Evolutionary conservation across 1,140 invertebrate species (phyloP), one percentile per base, ranked within the genome.

Genomic region (Ctenoplectra terminalis): DNA sequence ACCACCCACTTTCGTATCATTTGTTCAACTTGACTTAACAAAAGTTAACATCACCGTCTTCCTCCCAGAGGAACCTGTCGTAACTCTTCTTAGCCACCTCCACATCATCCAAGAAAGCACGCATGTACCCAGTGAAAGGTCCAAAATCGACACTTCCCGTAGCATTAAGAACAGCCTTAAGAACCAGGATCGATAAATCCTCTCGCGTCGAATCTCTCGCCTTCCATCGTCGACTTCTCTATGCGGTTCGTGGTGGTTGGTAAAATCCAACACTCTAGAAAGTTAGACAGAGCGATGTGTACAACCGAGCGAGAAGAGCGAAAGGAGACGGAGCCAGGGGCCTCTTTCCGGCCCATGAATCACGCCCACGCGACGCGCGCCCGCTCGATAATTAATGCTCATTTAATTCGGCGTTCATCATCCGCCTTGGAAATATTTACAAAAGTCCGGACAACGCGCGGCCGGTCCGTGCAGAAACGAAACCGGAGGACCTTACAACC

Each of bases 361-460:
- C 92, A 92, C 92, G 87, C 92, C 92, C 90, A 92, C 92, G 90
- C 91, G 89, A 90, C 86, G 82, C 87, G 88, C 89, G 87, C 85
- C 87, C 81, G 78, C 81, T 86, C 85, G 87, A 92, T 93, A 93
- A 93, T 93, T 93, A 93, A 93, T 93, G 89, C 90, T 88, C 90
- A 89, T 92, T 93, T 92, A 91, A 92, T 91, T 92, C 87, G 89
- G 89, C 86, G 90, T 92, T 90, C 88, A 91, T 92, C 91, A 92
- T 92, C 90, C 84, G 73, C 50, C 87, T 84, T 86, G 89, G 87
- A 92, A 89, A 87, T 89, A 89, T 91, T 92, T 90, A 90, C 89
- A 89, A 88, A 90, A 90, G 89, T 88, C 79, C 66, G 81, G 84
- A 87, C 80, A 87, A 84, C 83, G 63, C 26, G 54, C 26, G 26